Evolutionary conservation across 2,888 invertebrate genomes (phyloP), one percentile per base, ranked within the genome.

Genomic region (Drosophila nr. perissopoda): DNA sequence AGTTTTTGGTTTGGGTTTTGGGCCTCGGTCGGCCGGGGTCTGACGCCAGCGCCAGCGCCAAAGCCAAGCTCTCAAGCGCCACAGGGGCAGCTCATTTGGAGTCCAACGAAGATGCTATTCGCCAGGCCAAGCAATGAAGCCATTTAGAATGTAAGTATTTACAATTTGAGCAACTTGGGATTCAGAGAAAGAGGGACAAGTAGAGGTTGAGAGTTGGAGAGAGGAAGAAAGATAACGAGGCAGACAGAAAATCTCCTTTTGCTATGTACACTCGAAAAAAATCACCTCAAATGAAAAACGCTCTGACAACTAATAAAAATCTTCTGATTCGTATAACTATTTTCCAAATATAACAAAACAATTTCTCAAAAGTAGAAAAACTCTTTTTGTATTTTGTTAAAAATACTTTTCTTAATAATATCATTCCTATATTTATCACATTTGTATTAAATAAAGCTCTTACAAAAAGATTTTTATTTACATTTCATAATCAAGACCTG

Each of bases 101-200:
- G 59, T 54, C 71, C 76, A 66, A 78, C 72, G 61, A 49, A 81
- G 81, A 78, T 81, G 69, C 65, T 74, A 73, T 72, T 68, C 58
- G 40, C 76, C 38, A 38, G 62, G 40, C 64, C 49, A 53, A n/a
- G 60, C 72, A 83, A 83, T 86, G 58, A 83, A 83, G 81, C 75
- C 83, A 86, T 78, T 83, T 73, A 66, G 64, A 58, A 78, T 75
- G 66, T 61, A 69, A 72, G 59, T 56, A 66, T 63, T 60, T 51
- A 61, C n/a, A 67, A 58, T 38, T 38, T 13, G 11, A 36, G 8
- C 36, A 42, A 21, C 16, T 49, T 33, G 21, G 40, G 4, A 56
- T 7, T 52, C 7, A 18, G 45, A 21, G 21, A 42, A 42, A n/a
- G 40, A 5, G 42, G 11, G 6, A 13, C 21, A 13, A 6, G 6